Conservation (phyloP, 1,140 invertebrate species). For the Epicauta chinensis region DNA sequence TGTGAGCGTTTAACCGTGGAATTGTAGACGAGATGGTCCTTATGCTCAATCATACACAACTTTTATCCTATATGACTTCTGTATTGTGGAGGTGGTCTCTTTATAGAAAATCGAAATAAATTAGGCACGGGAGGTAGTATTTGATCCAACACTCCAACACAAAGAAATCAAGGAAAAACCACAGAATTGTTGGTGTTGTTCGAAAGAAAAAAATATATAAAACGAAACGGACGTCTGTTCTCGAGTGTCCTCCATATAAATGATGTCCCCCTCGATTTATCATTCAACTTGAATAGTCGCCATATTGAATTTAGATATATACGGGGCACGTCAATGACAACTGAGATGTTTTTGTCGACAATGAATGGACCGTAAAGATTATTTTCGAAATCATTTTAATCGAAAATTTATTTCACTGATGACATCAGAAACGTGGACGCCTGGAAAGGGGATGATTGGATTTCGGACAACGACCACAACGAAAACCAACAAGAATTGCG, state of each 20-base stretch:
- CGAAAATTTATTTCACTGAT: no score
- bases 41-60: no score
- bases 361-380: constrained; percentile 13
- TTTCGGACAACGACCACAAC: neutral
- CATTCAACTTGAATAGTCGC: constrained; percentile 18
- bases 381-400: constrained; percentile 16
- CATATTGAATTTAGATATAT: constrained; percentile 20
- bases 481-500: neutral
- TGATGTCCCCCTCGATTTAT: constrained; percentile 22
- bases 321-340: constrained; percentile 18
- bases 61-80: no score
- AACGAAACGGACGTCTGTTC: constrained; percentile 8
- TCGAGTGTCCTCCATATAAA: constrained; percentile 20
- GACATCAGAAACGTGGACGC: no score
- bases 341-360: constrained; percentile 13
- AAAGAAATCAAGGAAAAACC: no score
- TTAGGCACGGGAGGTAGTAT: neutral
- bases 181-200: neutral
- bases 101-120: neutral
- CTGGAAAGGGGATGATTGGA: no score
- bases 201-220: neutral
- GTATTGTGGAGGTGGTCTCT: no score
- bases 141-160: neutral
- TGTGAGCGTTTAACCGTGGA: no score
- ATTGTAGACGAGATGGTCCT: no score